Evolutionary conservation across 2,113 vertebrate genomes (phyloP), one percentile per base, ranked within the genome.

Genomic region (Protobothrops mucrosquamatus): DNA sequence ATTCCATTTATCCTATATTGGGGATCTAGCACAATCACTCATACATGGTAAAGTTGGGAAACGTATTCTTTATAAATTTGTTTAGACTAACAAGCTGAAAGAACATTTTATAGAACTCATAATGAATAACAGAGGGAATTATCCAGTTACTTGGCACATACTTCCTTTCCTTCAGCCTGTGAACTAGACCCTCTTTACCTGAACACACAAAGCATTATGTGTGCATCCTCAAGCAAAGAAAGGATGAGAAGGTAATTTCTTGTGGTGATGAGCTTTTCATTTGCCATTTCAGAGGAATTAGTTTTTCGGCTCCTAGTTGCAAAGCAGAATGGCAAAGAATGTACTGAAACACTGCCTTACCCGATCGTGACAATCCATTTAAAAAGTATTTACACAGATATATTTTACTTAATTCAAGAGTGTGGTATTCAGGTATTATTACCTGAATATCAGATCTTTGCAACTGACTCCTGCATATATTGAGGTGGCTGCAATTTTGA

Each of bases 291-390:
- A 96, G 91, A 92, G 93, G 91, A 91, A 55, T 95, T 43, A 22
- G 18, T 39, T 81, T 81, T 81, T 96, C 96, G 95, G 96, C 95
- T 95, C 96, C 96, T 94, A 96, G 91, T 93, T 93, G 96, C 95
- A 93, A 96, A 81, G 26, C 92, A 89, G 51, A 81, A 96, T 91
- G 94, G 48, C 57, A 93, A 95, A 94, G 93, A 94, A 97, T 96
- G 94, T 94, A 96, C 96, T 95, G 94, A 95, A 93, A 94, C 90
- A 46, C 89, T 93, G 92, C 92, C 95, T 96, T 94, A 94, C 92
- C 92, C 91, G n/a, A 87, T 91, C 94, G 95, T 91, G 96, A 96
- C 96, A 96, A 95, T 97, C 95, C 95, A 94, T 94, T 95, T 93
- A 89, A 93, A 95, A 91, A 92, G 92, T 59, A 24, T 0, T 0